phyloP scores from a whole-genome alignment of 2,113 vertebrate genomes.

The Pituophis catenifer region DNA sequence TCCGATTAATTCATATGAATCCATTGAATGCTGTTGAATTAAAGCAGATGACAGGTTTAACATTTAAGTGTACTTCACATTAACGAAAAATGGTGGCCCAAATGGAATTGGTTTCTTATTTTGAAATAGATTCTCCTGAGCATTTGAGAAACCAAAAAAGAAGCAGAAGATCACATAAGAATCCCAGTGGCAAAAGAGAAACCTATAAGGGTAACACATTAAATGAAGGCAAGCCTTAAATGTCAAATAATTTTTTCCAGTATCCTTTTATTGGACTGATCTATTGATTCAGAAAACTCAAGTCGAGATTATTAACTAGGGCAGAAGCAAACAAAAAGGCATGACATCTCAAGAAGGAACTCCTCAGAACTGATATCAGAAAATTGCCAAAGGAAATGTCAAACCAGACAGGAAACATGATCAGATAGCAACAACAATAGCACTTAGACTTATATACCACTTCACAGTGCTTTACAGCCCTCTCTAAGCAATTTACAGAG shows the following conservation, averaged over 20 bases:
- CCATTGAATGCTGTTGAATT: not conserved
- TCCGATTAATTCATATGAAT: not conserved
- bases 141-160: not conserved
- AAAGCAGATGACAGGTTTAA: not conserved
- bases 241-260: not conserved
- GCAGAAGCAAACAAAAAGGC: not conserved
- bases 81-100: not conserved
- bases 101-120: not conserved
- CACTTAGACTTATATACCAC: not conserved
- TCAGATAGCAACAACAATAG: not conserved
- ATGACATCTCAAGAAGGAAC: not conserved
- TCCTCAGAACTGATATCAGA: not conserved
- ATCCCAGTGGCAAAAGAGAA: not conserved
- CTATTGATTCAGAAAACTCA: constrained; percentile 22
- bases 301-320: constrained; percentile 15
- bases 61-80: not conserved
- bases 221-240: constrained; percentile 17
- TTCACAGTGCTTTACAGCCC: not conserved
- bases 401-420: not conserved
- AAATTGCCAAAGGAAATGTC: not conserved
- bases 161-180: not conserved
- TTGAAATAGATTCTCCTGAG: not conserved
- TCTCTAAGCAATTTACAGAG: not conserved
- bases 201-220: constrained; percentile 13
- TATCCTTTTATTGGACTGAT: constrained; percentile 19